Evolutionary conservation across 2,797 vertebrate species (phyloP).

Genomic region (Limosa lapponica): DNA sequence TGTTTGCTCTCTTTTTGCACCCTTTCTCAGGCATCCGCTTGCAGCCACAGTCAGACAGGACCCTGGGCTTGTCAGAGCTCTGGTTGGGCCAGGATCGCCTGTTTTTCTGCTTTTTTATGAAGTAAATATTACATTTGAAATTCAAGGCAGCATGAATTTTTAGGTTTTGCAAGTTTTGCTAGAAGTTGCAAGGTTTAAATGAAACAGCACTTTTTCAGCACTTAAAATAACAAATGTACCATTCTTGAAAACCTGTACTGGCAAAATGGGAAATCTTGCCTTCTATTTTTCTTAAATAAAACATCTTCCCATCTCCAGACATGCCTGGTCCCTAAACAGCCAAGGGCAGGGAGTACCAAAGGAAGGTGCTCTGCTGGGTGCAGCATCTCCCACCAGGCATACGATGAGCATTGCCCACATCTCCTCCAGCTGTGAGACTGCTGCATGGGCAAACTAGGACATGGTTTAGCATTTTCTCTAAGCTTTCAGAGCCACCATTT

Average conservation of each 20-base stretch:
- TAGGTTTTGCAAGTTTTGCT: neutral
- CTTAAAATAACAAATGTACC: neutral
- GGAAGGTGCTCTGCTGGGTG: neutral
- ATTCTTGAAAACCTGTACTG: neutral
- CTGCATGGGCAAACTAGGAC: neutral
- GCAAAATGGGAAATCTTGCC: neutral
- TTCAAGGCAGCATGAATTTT: neutral
- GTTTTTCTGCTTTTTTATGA: neutral
- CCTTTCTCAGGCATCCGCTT: neutral
- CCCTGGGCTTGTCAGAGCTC: neutral
- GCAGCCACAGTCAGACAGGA: neutral
- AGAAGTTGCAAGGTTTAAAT: neutral
- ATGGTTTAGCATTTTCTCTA: neutral
- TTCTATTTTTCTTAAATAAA: neutral
- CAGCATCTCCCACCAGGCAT: neutral
- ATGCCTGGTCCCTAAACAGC: neutral
- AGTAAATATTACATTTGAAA: neutral
- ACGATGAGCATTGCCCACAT: rapidly evolving
- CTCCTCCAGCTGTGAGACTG: rapidly evolving
- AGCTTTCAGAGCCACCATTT: neutral
- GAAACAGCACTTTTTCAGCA: neutral
- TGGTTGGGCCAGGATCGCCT: neutral
- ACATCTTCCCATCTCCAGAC: neutral
- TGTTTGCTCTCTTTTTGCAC: neutral
- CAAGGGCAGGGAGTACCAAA: neutral